phyloP scores from a whole-genome alignment of 2,113 vertebrate species.

The Caloenas nicobarica region DNA sequence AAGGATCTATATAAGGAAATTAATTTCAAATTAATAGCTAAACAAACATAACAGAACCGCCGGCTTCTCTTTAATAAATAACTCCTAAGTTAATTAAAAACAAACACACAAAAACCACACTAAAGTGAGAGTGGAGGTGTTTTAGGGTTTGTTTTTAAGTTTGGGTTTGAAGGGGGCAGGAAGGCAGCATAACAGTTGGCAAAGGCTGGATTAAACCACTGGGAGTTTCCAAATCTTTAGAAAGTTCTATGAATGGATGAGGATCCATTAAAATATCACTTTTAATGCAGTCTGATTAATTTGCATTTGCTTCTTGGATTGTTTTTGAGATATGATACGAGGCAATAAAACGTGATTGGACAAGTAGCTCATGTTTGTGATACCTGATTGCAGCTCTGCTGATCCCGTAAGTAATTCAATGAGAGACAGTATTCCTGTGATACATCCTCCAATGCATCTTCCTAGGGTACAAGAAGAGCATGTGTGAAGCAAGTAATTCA shows the following conservation, averaged over 20 bases:
- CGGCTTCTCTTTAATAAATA: not conserved
- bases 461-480: not conserved
- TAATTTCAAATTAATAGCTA: not conserved
- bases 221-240: not conserved
- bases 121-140: not conserved
- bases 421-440: not conserved
- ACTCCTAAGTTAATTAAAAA: not conserved
- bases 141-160: not conserved
- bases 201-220: not conserved
- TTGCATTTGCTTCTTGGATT: not conserved
- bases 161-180: not conserved
- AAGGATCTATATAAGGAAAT: not conserved
- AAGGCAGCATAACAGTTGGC: not conserved
- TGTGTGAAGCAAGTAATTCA: not conserved
- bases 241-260: not conserved
- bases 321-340: not conserved
- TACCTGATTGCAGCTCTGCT: not conserved
- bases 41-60: not conserved
- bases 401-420: not conserved
- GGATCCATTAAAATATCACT: not conserved
- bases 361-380: not conserved
- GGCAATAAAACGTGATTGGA: not conserved
- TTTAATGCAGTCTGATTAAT: not conserved
- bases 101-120: not conserved
- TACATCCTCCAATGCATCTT: not conserved